phyloP scores from a whole-genome alignment of 2,797 vertebrate genomes.

The Percopsis omiscomaycus region DNA sequence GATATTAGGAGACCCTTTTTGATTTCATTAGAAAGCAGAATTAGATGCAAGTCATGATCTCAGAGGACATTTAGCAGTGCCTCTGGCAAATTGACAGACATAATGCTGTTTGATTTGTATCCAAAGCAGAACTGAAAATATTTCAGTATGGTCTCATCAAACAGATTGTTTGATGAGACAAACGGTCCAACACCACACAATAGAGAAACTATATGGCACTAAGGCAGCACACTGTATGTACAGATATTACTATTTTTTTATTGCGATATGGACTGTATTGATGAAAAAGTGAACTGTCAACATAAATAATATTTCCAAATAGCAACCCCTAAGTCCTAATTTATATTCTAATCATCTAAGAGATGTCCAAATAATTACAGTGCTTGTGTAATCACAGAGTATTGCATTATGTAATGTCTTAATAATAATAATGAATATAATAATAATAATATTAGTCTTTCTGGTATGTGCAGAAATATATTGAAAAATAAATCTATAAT shows the following conservation, averaged over 20 bases:
- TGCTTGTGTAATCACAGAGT: neutral
- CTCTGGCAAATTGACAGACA: conserved; percentile 79
- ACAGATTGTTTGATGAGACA: conserved; percentile 64
- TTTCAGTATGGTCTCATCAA: conserved; percentile 56
- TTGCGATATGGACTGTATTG: neutral
- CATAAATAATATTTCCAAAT: neutral
- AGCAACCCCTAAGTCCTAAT: neutral
- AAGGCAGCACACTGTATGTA: conserved; percentile 14
- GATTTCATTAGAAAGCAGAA: conserved; percentile 93
- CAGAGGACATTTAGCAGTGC: conserved; percentile 84
- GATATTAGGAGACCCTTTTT: conserved; percentile 79
- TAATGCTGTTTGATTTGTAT: conserved; percentile 80
- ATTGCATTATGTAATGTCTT: too few relatives aligned
- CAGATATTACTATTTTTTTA: conserved; percentile 6
- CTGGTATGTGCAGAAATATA: conserved; percentile 17
- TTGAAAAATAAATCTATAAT: conserved; percentile 46
- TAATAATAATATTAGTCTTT: too few relatives aligned
- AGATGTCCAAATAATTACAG: neutral
- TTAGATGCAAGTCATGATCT: conserved; percentile 94
- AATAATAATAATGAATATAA: too few relatives aligned
- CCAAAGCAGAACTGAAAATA: conserved; percentile 72
- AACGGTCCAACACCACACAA: conserved; percentile 41
- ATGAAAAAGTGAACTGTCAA: neutral
- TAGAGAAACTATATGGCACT: conserved; percentile 25
- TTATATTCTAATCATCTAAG: neutral